Percentiles rank a stretch among this genome's conserved stretches.
These are phyloP conservation scores for Cebidichthys violaceus DNA, from an alignment of 2,113 vertebrate genomes.

Conservation along the genomic window DNA sequence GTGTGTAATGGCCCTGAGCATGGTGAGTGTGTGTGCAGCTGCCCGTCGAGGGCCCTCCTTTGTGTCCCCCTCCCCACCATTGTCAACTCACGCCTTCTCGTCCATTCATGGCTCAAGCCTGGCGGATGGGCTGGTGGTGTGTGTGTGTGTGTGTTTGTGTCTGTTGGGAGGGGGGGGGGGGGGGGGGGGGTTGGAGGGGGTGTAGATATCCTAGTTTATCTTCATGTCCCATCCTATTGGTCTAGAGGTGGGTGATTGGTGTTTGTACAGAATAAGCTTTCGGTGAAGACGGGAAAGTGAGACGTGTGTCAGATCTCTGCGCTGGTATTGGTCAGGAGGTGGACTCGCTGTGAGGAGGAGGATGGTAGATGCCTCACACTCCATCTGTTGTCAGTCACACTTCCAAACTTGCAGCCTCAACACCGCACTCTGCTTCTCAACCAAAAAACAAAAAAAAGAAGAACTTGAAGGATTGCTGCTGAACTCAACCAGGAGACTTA, in stretches of 20 bases:
- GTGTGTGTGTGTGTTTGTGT: slow-evolving; percentile 31
- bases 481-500: slow-evolving; percentile 22
- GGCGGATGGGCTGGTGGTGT: slow-evolving; percentile 81
- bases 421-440: slow-evolving; percentile 31
- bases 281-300: slow-evolving; percentile 44
- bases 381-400: slow-evolving; percentile 70
- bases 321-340: slow-evolving; percentile 48
- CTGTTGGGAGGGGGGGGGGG: not conserved
- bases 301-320: slow-evolving; percentile 37
- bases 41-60: slow-evolving; percentile 87
- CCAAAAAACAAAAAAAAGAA: slow-evolving; percentile 34
- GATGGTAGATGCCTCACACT: slow-evolving; percentile 52
- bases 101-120: slow-evolving; percentile 90
- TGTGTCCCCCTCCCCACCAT: slow-evolving; percentile 85
- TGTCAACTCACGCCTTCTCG: slow-evolving; percentile 70
- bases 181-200: slow-evolving; percentile 15
- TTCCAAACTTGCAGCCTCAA: slow-evolving; percentile 46
- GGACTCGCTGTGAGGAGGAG: slow-evolving; percentile 20
- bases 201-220: slow-evolving; percentile 57
- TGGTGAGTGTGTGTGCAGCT: slow-evolving; percentile 94
- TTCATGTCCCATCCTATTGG: slow-evolving; percentile 51
- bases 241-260: slow-evolving; percentile 37
- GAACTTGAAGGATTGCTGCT: slow-evolving; percentile 31
- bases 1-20: slow-evolving; percentile 88
- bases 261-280: slow-evolving; percentile 30